Evolutionary conservation across 1,140 invertebrate species (phyloP).

Genomic region (Papilio machaon): DNA sequence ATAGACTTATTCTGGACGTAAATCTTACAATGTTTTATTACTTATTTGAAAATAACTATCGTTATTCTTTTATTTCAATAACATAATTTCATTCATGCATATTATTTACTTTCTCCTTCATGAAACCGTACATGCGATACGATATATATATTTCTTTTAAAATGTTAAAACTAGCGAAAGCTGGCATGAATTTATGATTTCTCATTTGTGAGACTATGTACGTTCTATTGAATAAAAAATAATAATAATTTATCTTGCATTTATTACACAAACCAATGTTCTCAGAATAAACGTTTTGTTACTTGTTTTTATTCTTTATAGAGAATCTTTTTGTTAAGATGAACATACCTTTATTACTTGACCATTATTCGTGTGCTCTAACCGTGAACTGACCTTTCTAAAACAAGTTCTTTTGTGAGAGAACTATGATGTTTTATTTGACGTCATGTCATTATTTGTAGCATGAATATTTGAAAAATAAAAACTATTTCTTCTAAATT

Average conservation of each 20-base stretch:
- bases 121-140: not conserved
- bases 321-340: not conserved
- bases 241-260: not conserved
- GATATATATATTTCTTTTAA: not conserved
- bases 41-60: too few species aligned
- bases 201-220: not conserved
- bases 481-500: too few species aligned
- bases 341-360: not conserved
- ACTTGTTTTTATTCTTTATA: not conserved
- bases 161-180: not conserved
- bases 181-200: not conserved
- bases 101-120: not conserved
- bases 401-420: not conserved
- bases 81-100: not conserved
- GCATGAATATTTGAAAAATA: too few species aligned
- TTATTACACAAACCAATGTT: not conserved
- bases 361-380: not conserved
- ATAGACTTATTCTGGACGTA: too few species aligned
- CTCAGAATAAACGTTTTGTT: not conserved
- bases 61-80: not conserved
- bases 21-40: too few species aligned
- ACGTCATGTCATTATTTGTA: not conserved
- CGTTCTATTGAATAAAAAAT: constrained; percentile 3
- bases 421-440: not conserved
- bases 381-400: not conserved